These are phyloP conservation scores for Oxytorus armatus DNA, from an alignment of 2,888 invertebrate genomes.

Conservation along the genomic window DNA sequence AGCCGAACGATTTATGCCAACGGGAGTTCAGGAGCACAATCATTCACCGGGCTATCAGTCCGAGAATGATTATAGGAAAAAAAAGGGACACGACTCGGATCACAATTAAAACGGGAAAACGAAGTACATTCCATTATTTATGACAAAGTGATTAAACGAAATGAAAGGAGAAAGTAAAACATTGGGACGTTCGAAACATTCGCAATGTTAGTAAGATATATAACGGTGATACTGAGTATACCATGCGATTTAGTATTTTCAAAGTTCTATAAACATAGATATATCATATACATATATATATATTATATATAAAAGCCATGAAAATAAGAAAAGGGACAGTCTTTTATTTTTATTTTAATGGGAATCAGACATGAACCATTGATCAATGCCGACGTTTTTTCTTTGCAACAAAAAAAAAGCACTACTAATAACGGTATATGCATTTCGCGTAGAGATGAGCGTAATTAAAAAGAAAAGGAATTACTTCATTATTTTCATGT, in stretches of 20 bases:
- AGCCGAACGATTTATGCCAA: slow-evolving; percentile 78
- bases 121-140: slow-evolving; percentile 47
- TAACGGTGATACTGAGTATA: slow-evolving; percentile 58
- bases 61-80: slow-evolving; percentile 77
- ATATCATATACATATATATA: slow-evolving; percentile 39
- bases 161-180: slow-evolving; percentile 21
- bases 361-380: slow-evolving; percentile 24
- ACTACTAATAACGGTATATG: background rate
- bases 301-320: slow-evolving; percentile 48
- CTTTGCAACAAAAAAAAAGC: slow-evolving; percentile 10
- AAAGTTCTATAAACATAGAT: slow-evolving; percentile 36
- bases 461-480: slow-evolving; percentile 4
- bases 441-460: slow-evolving; percentile 21
- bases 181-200: slow-evolving; percentile 57
- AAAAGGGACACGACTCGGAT: slow-evolving; percentile 74
- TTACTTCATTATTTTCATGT: background rate
- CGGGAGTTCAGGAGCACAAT: slow-evolving; percentile 78
- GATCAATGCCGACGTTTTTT: background rate
- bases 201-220: slow-evolving; percentile 41
- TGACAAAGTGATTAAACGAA: slow-evolving; percentile 41
- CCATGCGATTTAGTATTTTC: slow-evolving; percentile 35
- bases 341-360: slow-evolving; percentile 25
- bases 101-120: slow-evolving; percentile 42
- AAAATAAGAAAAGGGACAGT: slow-evolving; percentile 1
- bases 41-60: slow-evolving; percentile 78